Conservation (phyloP, 1,140 invertebrate species). For the Portunus trituberculatus region DNA sequence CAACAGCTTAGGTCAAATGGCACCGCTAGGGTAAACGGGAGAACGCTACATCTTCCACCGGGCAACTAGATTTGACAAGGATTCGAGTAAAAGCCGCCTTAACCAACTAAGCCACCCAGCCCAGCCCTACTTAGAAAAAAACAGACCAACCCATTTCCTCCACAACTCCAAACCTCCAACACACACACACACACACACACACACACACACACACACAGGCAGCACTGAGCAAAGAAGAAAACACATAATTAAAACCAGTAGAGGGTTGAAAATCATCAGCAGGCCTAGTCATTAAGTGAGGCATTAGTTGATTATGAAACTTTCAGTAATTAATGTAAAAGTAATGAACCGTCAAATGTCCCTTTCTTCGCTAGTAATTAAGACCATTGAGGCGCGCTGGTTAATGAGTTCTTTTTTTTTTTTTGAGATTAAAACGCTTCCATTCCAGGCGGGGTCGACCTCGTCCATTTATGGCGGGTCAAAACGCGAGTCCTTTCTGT, state of each 20-base stretch:
- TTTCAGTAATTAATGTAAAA: conserved; percentile 75
- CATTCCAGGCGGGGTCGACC: neutral
- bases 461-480: conserved; percentile 44
- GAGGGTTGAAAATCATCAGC: conserved; percentile 64
- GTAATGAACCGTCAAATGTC: conserved; percentile 72
- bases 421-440: conserved; percentile 64
- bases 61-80: too few relatives aligned
- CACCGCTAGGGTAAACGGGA: too few relatives aligned
- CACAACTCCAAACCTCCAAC: neutral
- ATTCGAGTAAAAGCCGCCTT: too few relatives aligned
- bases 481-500: conserved; percentile 27
- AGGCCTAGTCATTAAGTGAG: conserved; percentile 73
- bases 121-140: too few relatives aligned
- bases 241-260: conserved; percentile 43
- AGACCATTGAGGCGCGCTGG: conserved; percentile 62
- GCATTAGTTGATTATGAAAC: conserved; percentile 75
- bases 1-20: too few relatives aligned
- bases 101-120: too few relatives aligned
- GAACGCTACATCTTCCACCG: too few relatives aligned
- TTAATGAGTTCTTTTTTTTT: conserved; percentile 64
- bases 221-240: neutral
- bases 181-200: conserved; percentile 5
- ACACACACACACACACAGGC: neutral
- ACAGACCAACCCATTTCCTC: too few relatives aligned
- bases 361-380: conserved; percentile 73